Evolutionary conservation across 2,888 invertebrate species (phyloP).

Genomic region (Pemphredon lugubris): DNA sequence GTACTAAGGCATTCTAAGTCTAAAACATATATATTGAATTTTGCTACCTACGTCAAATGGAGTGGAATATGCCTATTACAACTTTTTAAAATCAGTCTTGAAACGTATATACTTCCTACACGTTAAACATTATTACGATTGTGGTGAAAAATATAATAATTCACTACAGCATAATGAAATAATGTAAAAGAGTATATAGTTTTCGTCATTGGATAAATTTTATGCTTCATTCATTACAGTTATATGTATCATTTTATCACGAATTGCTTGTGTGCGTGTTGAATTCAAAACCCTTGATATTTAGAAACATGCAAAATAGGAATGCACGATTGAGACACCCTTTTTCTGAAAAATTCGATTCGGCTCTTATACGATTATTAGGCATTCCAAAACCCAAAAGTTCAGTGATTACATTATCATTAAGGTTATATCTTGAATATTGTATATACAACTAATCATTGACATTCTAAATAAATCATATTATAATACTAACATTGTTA

Average conservation of each 20-base stretch:
- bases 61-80: slow-evolving; percentile 12
- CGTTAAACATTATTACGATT: slow-evolving; percentile 6
- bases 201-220: slow-evolving; percentile 17
- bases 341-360: slow-evolving; percentile 65
- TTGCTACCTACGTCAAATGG: neutral
- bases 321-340: slow-evolving; percentile 74
- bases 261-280: slow-evolving; percentile 9
- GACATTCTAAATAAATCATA: slow-evolving; percentile 75
- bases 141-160: slow-evolving; percentile 13
- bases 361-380: slow-evolving; percentile 74
- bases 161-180: slow-evolving; percentile 1
- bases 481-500: slow-evolving; percentile 57
- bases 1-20: slow-evolving; percentile 18
- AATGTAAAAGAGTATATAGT: slow-evolving; percentile 25
- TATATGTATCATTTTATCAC: slow-evolving; percentile 20
- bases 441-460: slow-evolving; percentile 78
- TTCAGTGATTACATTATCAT: slow-evolving; percentile 73
- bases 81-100: slow-evolving; percentile 12
- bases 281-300: slow-evolving; percentile 14
- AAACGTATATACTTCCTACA: slow-evolving; percentile 6
- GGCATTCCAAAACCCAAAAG: slow-evolving; percentile 78
- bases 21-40: neutral
- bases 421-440: slow-evolving; percentile 71
- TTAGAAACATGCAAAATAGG: slow-evolving; percentile 21
- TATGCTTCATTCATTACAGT: slow-evolving; percentile 23